Evolutionary conservation across 1,140 invertebrate species (phyloP), one percentile per base, ranked within the genome.

Genomic region (Nasonia longicornis): DNA sequence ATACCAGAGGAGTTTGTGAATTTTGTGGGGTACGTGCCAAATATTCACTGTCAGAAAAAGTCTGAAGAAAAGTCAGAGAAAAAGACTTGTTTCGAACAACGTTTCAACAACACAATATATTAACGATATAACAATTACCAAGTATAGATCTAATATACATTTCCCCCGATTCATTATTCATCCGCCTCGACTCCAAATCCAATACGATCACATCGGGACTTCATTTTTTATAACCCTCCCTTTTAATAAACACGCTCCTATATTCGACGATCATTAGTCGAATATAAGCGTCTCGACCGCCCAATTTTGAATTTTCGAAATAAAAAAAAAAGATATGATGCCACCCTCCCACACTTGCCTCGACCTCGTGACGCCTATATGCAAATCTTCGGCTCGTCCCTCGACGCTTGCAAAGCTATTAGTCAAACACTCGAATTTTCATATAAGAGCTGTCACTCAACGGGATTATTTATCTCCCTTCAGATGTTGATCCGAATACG

Each of bases 391-490:
- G 31, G 26, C 12, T 73, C 20, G 38, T 35, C 42, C 38, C 38
- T 3, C 42, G 42, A 48, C 31, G 22, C 8, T 58, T 58, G 26
- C 67, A 78, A 67, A 81, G 85, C 88, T 87, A 89, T 89, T 88
- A 87, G 86, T 88, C 87, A 88, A 85, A 80, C 82, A 86, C 83
- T 85, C 84, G 86, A 88, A 89, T 87, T 87, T 89, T 88, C 87
- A 87, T 89, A 88, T 82, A 87, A 86, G 82, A 82, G 84, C 88
- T 86, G 88, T 89, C 88, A 88, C 85, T 88, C 85, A 86, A 69
- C 71, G 81, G 79, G 84, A 87, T 88, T 87, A 88, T 87, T 87
- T 85, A 86, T 85, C 84, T 86, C 85, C 86, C 85, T 84, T 76
- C 73, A 75, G 31, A 81, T 76, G 79, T 16, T 58, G 64, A 67